Conservation (phyloP, 2,113 vertebrate species). For the Harpagus bidentatus region DNA sequence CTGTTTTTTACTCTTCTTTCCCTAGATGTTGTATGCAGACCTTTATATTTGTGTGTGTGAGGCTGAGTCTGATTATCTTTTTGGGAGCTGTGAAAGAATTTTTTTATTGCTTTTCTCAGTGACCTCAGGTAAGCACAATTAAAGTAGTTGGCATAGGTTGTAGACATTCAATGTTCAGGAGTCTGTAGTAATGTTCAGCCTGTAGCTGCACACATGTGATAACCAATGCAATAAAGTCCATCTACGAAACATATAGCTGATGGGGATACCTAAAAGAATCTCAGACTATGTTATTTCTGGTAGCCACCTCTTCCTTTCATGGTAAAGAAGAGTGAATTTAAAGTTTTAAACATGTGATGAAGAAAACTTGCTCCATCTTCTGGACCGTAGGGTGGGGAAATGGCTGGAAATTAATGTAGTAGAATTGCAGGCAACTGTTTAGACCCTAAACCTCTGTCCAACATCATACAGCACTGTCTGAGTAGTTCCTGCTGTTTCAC, state of each 20-base stretch:
- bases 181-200: background rate
- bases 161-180: background rate
- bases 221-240: background rate
- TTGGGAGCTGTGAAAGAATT: background rate
- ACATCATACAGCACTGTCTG: background rate
- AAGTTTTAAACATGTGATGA: background rate
- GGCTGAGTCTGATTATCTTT: background rate
- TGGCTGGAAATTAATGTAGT: background rate
- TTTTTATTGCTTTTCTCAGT: background rate
- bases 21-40: background rate
- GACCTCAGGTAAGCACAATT: background rate
- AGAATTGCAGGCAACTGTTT: background rate
- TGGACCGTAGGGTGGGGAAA: background rate
- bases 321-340: background rate
- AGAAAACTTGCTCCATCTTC: background rate
- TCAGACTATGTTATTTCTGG: background rate
- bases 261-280: background rate
- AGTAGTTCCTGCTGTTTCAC: background rate
- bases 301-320: background rate
- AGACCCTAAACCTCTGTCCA: background rate
- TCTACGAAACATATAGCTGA: background rate
- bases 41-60: background rate
- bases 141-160: background rate
- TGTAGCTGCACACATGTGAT: rapidly evolving
- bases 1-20: background rate